A percentile compares a stretch with the other conserved stretches of the same genome.
These are phyloP conservation scores for Gobionotothen gibberifrons DNA, from an alignment of 2,797 vertebrate genomes.

Conservation along the genomic window DNA sequence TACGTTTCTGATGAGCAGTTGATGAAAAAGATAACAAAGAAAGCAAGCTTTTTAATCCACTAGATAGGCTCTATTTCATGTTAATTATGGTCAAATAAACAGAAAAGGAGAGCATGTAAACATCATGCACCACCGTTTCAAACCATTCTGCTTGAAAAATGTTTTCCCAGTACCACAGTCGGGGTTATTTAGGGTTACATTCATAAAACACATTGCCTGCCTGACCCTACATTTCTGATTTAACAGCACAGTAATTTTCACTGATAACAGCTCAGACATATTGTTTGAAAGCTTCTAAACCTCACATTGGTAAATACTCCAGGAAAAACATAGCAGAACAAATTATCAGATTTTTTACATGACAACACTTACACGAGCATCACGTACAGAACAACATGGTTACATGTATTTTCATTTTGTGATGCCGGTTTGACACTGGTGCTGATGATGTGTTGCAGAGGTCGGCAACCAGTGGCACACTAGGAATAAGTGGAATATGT, in stretches of 20 bases:
- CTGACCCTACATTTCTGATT: slow-evolving; percentile 38
- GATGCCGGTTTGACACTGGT: not conserved
- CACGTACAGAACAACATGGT: slow-evolving; percentile 11
- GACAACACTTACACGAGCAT: not conserved
- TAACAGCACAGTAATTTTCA: slow-evolving; percentile 35
- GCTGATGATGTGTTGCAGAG: slow-evolving; percentile 17
- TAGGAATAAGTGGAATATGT: too few species aligned
- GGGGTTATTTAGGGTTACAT: slow-evolving; percentile 18
- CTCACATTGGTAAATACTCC: slow-evolving; percentile 23
- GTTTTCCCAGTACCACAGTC: slow-evolving; percentile 16
- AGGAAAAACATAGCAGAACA: slow-evolving; percentile 31
- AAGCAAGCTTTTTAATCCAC: not conserved
- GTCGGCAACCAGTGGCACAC: too few species aligned
- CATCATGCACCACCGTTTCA: slow-evolving; percentile 9
- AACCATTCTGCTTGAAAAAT: slow-evolving; percentile 20
- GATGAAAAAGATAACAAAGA: not conserved
- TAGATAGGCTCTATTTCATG: slow-evolving; percentile 1
- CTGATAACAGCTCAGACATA: slow-evolving; percentile 31
- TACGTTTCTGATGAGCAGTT: slow-evolving; percentile 1
- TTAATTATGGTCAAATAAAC: slow-evolving; percentile 24
- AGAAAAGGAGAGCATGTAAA: slow-evolving; percentile 33
- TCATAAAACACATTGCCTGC: slow-evolving; percentile 14
- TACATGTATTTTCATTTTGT: not conserved
- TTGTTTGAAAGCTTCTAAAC: slow-evolving; percentile 13
- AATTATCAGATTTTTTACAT: slow-evolving; percentile 22